phyloP scores from a whole-genome alignment of 2,797 vertebrate genomes.

The Lepus townsendii region DNA sequence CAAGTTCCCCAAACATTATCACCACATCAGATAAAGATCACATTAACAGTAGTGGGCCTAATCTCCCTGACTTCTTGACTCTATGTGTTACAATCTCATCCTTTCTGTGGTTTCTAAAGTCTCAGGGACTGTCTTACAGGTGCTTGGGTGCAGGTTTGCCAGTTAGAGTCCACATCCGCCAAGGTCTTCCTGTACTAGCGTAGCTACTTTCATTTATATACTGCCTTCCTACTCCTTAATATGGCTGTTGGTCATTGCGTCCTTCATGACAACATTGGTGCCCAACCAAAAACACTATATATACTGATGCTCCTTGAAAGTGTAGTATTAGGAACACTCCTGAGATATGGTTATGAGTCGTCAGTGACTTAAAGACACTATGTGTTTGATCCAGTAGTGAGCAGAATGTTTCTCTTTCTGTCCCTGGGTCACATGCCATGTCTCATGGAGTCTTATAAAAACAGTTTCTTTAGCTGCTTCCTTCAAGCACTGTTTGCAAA shows the following conservation, averaged over 20 bases:
- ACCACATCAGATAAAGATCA: not conserved
- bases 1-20: not conserved
- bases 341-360: not conserved
- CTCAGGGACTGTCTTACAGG: not conserved
- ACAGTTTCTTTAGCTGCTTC: not conserved
- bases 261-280: not conserved
- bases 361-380: not conserved
- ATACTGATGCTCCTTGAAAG: not conserved
- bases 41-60: not conserved
- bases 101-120: not conserved
- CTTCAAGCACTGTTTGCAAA: not conserved
- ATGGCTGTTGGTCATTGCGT: not conserved
- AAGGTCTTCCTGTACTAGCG: not conserved
- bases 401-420: not conserved
- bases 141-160: not conserved
- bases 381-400: not conserved
- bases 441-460: not conserved
- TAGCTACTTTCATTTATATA: not conserved
- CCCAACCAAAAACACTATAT: not conserved
- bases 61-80: not conserved
- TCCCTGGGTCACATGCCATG: not conserved
- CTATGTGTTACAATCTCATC: rapidly evolving
- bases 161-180: not conserved
- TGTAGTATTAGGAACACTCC: not conserved
- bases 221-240: not conserved